phyloP scores from a whole-genome alignment of 2,113 vertebrate species.

The Daubentonia madagascariensis region DNA sequence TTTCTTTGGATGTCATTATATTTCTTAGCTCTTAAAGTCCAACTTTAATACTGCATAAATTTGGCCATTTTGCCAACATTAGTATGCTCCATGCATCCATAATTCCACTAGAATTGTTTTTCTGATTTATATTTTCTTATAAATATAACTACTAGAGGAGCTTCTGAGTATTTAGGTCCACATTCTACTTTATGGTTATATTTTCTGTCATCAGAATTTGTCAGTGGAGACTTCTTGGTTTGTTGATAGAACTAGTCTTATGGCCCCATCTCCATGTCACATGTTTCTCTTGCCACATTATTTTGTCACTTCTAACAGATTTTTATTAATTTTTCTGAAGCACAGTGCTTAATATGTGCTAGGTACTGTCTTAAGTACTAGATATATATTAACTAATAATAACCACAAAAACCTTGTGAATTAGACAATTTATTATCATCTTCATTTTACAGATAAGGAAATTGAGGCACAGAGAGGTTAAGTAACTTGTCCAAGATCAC shows the following conservation, averaged over 20 bases:
- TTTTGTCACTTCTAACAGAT: background rate
- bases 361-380: background rate
- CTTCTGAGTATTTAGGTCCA: background rate
- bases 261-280: background rate
- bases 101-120: background rate
- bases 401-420: background rate
- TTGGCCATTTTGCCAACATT: background rate
- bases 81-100: background rate
- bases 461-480: background rate
- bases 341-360: background rate
- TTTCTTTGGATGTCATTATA: background rate
- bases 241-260: background rate
- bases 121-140: background rate
- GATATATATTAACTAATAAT: background rate
- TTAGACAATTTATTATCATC: background rate
- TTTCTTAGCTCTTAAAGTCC: background rate
- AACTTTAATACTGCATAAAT: background rate
- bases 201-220: background rate
- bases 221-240: background rate
- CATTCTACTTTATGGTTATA: background rate
- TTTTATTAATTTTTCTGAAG: background rate
- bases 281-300: background rate
- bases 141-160: background rate
- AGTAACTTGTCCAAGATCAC: background rate
- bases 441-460: constrained; percentile 1